Base-by-base conservation (phyloP, 1,140 invertebrate species). In the Tetramorium parvispinum region DNA sequence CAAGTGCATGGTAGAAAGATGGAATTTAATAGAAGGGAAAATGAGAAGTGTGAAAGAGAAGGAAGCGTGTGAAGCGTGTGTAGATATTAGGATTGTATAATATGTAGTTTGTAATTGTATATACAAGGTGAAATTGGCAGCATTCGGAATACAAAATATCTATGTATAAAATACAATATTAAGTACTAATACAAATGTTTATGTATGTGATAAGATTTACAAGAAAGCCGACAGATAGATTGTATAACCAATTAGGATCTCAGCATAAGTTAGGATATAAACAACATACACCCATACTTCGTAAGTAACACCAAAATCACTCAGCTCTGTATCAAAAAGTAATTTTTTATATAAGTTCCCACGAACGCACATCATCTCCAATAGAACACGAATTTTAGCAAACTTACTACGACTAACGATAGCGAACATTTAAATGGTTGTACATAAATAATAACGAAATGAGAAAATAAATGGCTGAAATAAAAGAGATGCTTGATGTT, bases 271-370 rank as follows among this genome's bases (percentile, higher is more conserved):
- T 90, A 91, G 65, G 85, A 89, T 77, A 55, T 91, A 90, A 90
- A 85, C 81, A 88, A 89, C 61, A 81, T 78, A 88, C 87, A 85
- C 90, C 91, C 87, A 87, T 93, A 93, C 91, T 91, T 92, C 92
- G 87, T 94, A 95, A 94, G 92, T 93, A 95, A 95, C 93, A 95
- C 94, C 94, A 94, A 95, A 94, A 93, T 93, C 92, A 94, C 92
- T 93, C 90, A 86, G 76, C 88, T 68, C 65, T 94, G 91, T 94
- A 94, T 93, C 88, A 93, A 94, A 90, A 94, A 91, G 65, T 93
- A 94, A 94, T 94, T 95, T 93, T 95, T 94, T 94, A 93, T 95
- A 93, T 94, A 92, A 95, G 93, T 94, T 94, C 82, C 89, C 90
- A 94, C 91, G 91, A 89, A 90, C 93, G 94, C 94, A 95, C 94